Evolutionary conservation across 2,113 vertebrate genomes (phyloP), one percentile per base, ranked within the genome.

Genomic region (Barnardius zonarius): DNA sequence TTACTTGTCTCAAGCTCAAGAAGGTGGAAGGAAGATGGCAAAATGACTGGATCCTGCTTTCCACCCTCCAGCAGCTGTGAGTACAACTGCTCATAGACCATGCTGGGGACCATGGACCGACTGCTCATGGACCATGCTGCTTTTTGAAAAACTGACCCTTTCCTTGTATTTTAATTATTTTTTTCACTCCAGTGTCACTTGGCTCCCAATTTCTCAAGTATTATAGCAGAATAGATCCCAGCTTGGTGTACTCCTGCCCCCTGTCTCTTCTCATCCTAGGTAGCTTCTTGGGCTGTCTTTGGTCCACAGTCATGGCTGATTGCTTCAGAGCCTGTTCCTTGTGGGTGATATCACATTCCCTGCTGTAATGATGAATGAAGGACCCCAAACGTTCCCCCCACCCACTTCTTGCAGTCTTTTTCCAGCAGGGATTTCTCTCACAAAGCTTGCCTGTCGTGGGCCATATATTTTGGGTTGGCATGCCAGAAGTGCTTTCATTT

Each of bases 71-170:
- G 30, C 3, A 2, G 13, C 61, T 41, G 4, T 24, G 44, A 52
- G 57, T 23, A 19, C 41, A 57, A 41, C 44, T 86, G 49, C 27
- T 83, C 13, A 2, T 20, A 43, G 24, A 46, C 62, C 55, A 3
- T 0, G 0, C 28, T 1, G 1, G 11, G 12, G 37, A 91, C 20
- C 57, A 8, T 33, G 54, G 54, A 57, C 31, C 41, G 48, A 30
- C 44, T 86, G 44, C 43, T 86, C 13, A 2, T 22, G 48, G 28
- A 52, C 62, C 55, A 2, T 86, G 27, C 16, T 16, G 30, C 43
- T 76, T 27, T 52, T 68, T 70, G 46, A 67, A 62, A 67, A 76
- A 22, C 23, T 52, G 25, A 6, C 17, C 11, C 13, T 63, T 63
- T 15, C 4, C 49, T 7, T 8, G 10, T 2, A 35, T 6, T 1